phyloP scores from a whole-genome alignment of 2,888 invertebrate genomes.

The Muschampia staudingeri region DNA sequence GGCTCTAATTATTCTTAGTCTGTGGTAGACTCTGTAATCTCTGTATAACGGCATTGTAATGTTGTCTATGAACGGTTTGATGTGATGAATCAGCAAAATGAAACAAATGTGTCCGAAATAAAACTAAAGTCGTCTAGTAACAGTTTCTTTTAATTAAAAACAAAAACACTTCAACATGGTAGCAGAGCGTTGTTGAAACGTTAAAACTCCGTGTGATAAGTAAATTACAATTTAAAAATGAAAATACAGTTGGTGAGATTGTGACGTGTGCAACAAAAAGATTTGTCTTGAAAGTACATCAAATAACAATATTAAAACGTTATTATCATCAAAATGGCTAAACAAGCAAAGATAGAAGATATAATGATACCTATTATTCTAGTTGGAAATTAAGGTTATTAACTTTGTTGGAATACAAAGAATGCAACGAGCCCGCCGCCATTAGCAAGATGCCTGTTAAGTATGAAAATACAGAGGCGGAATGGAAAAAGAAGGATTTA shows the following conservation, averaged over 20 bases:
- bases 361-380: slow-evolving; percentile 67
- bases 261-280: neutral
- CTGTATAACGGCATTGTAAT: too few species aligned
- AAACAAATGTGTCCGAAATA: too few species aligned
- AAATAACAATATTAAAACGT: neutral
- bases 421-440: slow-evolving; percentile 62
- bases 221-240: too few species aligned
- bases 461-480: neutral
- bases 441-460: neutral
- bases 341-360: slow-evolving; percentile 54
- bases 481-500: neutral
- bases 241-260: neutral
- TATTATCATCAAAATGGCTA: neutral
- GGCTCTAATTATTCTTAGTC: too few species aligned
- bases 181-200: too few species aligned
- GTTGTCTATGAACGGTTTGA: too few species aligned
- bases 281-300: neutral
- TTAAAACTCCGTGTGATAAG: too few species aligned
- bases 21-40: too few species aligned
- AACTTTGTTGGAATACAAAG: slow-evolving; percentile 67
- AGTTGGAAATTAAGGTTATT: slow-evolving; percentile 68
- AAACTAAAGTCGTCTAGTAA: too few species aligned
- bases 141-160: too few species aligned
- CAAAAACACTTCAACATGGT: too few species aligned
- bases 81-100: too few species aligned